Conservation (phyloP, 2,888 invertebrate genomes). For the Aplocera efformata region DNA sequence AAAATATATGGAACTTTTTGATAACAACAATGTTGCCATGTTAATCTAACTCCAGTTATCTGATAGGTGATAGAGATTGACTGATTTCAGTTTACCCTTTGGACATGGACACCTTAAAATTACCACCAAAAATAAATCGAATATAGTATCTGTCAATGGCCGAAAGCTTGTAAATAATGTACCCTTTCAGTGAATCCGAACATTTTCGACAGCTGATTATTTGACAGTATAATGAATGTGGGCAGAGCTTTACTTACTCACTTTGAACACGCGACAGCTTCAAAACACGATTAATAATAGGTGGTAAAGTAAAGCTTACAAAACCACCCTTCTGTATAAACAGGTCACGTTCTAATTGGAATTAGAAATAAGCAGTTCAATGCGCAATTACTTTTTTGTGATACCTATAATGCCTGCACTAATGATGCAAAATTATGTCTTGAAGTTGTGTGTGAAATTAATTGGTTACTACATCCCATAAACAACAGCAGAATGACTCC, state of each 20-base stretch:
- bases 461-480: too few species aligned
- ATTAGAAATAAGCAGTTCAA: slow-evolving; percentile 9
- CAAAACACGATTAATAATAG: slow-evolving; percentile 21
- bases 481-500: too few species aligned
- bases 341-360: slow-evolving; percentile 15
- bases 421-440: too few species aligned
- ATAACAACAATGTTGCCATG: too few species aligned
- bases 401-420: background rate
- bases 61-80: too few species aligned
- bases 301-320: slow-evolving; percentile 18
- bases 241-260: slow-evolving; percentile 1
- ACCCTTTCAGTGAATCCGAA: background rate
- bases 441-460: too few species aligned
- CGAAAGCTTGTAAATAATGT: background rate
- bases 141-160: background rate
- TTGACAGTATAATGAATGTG: background rate
- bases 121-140: too few species aligned
- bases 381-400: slow-evolving; percentile 1
- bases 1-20: too few species aligned
- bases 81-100: too few species aligned
- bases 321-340: slow-evolving; percentile 20
- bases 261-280: slow-evolving; percentile 18
- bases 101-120: too few species aligned
- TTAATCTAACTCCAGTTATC: too few species aligned
- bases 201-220: background rate